A percentile compares a stretch with the other conserved stretches of the same genome.
These are phyloP conservation scores for Spatula versicolor DNA, from an alignment of 2,797 vertebrate species.

Conservation along the genomic window DNA sequence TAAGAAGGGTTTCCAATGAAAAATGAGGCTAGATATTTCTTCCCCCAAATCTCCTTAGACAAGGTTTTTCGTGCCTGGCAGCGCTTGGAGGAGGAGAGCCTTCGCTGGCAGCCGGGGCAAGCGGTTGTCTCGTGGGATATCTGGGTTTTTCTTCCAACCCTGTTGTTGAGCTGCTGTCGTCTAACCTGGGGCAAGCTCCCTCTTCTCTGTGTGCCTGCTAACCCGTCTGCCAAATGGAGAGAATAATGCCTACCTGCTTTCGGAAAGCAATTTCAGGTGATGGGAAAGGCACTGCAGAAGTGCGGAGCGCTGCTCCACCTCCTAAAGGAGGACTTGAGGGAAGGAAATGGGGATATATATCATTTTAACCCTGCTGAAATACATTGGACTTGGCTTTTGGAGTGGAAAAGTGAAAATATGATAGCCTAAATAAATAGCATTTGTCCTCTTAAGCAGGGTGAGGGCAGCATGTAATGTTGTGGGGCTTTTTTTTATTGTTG, in stretches of 20 bases:
- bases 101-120: not conserved
- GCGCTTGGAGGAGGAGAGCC: not conserved
- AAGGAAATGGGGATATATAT: not conserved
- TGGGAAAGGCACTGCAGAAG: not conserved
- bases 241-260: not conserved
- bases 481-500: not conserved
- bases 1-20: not conserved
- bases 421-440: not conserved
- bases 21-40: not conserved
- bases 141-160: not conserved
- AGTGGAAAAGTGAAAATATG: not conserved
- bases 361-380: not conserved
- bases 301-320: not conserved
- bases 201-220: not conserved
- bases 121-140: not conserved
- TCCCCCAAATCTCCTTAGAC: fast-evolving
- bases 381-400: not conserved
- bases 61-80: not conserved
- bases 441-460: not conserved
- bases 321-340: not conserved
- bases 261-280: not conserved
- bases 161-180: fast-evolving
- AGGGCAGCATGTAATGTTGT: not conserved
- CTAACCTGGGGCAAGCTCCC: not conserved
- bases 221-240: not conserved